Conservation (phyloP, 2,888 invertebrate species). For the Calameuta idolon region DNA sequence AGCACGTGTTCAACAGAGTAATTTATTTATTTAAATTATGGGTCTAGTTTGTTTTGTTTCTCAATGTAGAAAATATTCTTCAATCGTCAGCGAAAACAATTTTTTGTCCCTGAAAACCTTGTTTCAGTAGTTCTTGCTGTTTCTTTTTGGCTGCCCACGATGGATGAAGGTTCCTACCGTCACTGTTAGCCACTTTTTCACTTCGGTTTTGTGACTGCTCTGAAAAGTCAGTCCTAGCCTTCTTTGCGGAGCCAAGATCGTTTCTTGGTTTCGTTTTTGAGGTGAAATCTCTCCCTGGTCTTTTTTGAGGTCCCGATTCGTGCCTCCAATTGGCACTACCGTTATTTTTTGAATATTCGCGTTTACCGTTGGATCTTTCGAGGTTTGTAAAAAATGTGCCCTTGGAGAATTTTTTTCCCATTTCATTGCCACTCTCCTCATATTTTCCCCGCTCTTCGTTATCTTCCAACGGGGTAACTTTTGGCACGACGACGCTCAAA, state of each 20-base stretch:
- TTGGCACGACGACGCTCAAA: constrained; percentile 42
- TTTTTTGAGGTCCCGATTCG: neutral
- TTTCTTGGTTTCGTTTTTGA: neutral
- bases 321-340: neutral
- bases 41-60: neutral
- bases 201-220: neutral
- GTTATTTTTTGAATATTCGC: neutral
- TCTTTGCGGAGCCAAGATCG: neutral
- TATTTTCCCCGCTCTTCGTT: constrained; percentile 2
- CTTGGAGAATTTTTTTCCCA: constrained; percentile 7
- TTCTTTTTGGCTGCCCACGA: constrained; percentile 63
- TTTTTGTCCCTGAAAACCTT: constrained; percentile 62
- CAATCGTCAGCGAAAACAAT: constrained; percentile 55
- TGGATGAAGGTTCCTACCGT: constrained; percentile 51
- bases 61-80: neutral
- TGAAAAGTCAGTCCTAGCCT: neutral
- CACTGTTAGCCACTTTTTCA: neutral
- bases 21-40: neutral
- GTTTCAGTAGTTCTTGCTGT: constrained; percentile 55
- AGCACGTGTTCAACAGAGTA: neutral
- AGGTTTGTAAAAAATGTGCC: constrained; percentile 35
- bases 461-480: constrained; percentile 19
- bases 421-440: neutral
- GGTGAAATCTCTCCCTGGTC: neutral
- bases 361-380: constrained; percentile 1